Evolutionary conservation across 2,888 invertebrate genomes (phyloP), one percentile per base, ranked within the genome.

Genomic region (Exocentrus adspersus): DNA sequence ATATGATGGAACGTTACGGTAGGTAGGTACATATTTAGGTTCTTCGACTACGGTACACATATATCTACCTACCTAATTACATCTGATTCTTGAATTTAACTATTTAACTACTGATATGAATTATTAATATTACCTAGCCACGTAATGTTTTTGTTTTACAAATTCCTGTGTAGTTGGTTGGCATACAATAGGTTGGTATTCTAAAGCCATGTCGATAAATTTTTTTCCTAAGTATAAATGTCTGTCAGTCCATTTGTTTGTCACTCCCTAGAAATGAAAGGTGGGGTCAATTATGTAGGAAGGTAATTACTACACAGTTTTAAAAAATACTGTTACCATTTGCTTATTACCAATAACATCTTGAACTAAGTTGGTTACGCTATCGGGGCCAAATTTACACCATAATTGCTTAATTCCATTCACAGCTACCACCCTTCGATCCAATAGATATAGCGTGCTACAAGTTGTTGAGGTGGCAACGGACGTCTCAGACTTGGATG

Each of bases 201-300:
- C 62, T 78, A 79, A 50, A 76, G 82, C 14, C 72, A 80, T 80
- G 10, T 70, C 72, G 65, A 46, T 14, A 65, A 84, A 80, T 59
- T 78, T 78, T 45, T 81, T 77, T 10, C 89, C 89, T 46, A 89
- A 79, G 74, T 86, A 89, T 50, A 88, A 74, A 74, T 86, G 79
- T 73, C 87, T 87, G 54, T 87, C 84, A 0, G 81, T 81, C 89
- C 89, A 89, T 66, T 77, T 78, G 53, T 54, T 72, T 54, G 67
- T 72, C 28, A 69, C 60, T 42, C 61, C 70, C 70, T 70, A 77
- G 66, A 71, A 67, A 48, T 53, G 41, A 64, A 17, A 65, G 63
- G 30, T n/a, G n/a, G n/a, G n/a, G n/a, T n/a, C n/a, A n/a, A n/a
- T n/a, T n/a, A n/a, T n/a, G n/a, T n/a, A 61, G n/a, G 48, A 37